Conservation (phyloP, 2,888 invertebrate species). For the Polydesmus complanatus region DNA sequence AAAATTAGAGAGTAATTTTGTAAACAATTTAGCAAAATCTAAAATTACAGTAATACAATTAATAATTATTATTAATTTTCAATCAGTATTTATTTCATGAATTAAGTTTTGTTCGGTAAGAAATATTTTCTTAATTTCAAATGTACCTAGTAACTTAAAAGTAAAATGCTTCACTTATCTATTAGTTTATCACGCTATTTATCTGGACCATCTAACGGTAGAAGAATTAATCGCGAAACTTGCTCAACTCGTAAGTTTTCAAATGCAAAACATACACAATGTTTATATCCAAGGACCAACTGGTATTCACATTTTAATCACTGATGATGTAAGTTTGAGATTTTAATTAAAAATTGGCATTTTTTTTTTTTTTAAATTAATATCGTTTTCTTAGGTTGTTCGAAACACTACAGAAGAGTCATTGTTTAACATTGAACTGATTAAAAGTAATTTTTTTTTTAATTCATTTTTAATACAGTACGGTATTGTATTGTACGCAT, state of each 20-base stretch:
- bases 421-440: constrained; percentile 49
- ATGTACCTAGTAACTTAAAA: too few relatives aligned
- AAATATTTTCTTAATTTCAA: not conserved
- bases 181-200: constrained; percentile 61
- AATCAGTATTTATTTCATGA: not conserved
- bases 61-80: not conserved
- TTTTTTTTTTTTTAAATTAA: constrained; percentile 8
- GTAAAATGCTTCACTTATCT: too few relatives aligned
- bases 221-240: constrained; percentile 52
- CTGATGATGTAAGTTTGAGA: constrained; percentile 50
- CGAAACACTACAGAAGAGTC: constrained; percentile 67
- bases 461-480: too few relatives aligned
- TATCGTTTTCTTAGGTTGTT: constrained; percentile 36
- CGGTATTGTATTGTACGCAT: too few relatives aligned
- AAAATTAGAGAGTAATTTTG: too few relatives aligned
- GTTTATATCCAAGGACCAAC: constrained; percentile 69
- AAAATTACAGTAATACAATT: too few relatives aligned
- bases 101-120: not conserved
- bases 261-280: constrained; percentile 36
- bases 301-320: constrained; percentile 67
- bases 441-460: constrained; percentile 41
- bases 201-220: constrained; percentile 52
- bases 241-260: constrained; percentile 42
- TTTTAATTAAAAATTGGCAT: constrained; percentile 1
- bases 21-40: too few relatives aligned